Percentiles rank a stretch among this genome's conserved stretches.
Evolutionary conservation across 1,140 invertebrate species (phyloP).

Genomic region (Thaumatotibia leucotreta): DNA sequence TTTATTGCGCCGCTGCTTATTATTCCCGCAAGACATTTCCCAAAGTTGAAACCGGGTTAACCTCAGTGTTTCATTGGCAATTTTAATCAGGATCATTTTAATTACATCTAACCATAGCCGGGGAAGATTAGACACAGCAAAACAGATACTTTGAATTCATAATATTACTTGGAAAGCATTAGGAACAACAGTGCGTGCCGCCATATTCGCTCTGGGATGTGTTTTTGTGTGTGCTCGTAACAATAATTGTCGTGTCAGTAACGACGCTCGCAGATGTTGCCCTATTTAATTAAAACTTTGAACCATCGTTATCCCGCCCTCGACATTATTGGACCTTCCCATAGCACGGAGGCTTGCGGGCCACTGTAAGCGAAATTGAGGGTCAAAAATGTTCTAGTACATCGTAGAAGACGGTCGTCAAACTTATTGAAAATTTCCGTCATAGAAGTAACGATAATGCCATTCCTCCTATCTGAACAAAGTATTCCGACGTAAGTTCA

Average conservation of each 20-base stretch:
- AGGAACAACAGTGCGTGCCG: slow-evolving; percentile 4
- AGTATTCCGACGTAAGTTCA: too few relatives aligned
- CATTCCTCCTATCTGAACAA: too few relatives aligned
- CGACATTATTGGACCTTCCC: slow-evolving; percentile 47
- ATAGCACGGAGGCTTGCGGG: slow-evolving; percentile 25
- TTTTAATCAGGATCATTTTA: slow-evolving; percentile 8
- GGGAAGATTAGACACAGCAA: slow-evolving; percentile 16
- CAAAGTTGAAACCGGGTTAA: not conserved
- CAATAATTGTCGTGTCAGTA: slow-evolving; percentile 57
- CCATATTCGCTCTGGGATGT: slow-evolving; percentile 28
- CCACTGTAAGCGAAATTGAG: slow-evolving; percentile 25
- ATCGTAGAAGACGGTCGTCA: not conserved
- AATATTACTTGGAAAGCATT: slow-evolving; percentile 10
- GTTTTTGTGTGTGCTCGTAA: slow-evolving; percentile 43
- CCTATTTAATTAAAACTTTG: slow-evolving; percentile 68
- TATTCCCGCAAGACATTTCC: not conserved
- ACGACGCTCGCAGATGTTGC: slow-evolving; percentile 55
- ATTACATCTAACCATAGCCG: slow-evolving; percentile 6
- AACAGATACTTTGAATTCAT: slow-evolving; percentile 17
- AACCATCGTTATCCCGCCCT: slow-evolving; percentile 48
- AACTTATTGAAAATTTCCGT: too few relatives aligned
- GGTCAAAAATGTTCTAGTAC: too few relatives aligned
- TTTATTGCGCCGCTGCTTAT: not conserved
- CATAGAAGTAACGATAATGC: too few relatives aligned
- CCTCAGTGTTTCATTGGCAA: not conserved